A percentile compares a stretch with the other conserved stretches of the same genome.
Evolutionary conservation across 1,140 invertebrate species (phyloP).

Genomic region (Aricia agestis): DNA sequence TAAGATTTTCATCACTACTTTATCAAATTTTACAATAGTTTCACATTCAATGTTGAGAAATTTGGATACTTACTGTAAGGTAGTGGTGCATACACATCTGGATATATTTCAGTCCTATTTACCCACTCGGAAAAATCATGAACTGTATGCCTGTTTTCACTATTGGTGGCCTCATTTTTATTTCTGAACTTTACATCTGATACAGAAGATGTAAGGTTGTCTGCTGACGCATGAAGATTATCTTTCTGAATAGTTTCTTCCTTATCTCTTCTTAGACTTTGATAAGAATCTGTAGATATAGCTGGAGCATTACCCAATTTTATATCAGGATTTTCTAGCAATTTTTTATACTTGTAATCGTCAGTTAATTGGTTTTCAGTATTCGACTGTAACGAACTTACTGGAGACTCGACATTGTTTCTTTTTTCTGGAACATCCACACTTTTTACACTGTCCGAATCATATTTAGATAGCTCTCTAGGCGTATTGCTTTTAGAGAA

Average conservation of each 20-base stretch:
- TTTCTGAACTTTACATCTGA: constrained; percentile 22
- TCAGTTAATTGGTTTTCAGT: constrained; percentile 43
- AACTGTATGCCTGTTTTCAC: constrained; percentile 52
- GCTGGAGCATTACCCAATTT: constrained; percentile 4
- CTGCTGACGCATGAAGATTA: constrained; percentile 10
- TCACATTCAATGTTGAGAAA: neutral
- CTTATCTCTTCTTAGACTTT: neutral
- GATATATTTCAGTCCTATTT: constrained; percentile 61
- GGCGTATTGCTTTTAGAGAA: constrained; percentile 66
- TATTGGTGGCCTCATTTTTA: constrained; percentile 18
- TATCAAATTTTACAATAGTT: neutral
- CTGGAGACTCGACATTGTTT: constrained; percentile 1
- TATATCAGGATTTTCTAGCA: constrained; percentile 36
- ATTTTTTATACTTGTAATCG: constrained; percentile 56
- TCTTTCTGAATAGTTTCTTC: neutral
- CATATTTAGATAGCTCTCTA: constrained; percentile 56
- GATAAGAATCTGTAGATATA: neutral
- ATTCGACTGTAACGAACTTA: neutral
- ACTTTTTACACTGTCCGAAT: constrained; percentile 55
- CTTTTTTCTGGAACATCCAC: constrained; percentile 31
- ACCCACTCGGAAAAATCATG: constrained; percentile 57
- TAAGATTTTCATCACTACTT: neutral
- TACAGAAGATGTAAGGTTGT: neutral
- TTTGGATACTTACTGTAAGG: constrained; percentile 59
- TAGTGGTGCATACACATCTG: constrained; percentile 66